A percentile compares a stretch with the other conserved stretches of the same genome.
These are phyloP conservation scores for Azorinus chamasolen DNA, from an alignment of 2,888 invertebrate species.

Conservation along the genomic window DNA sequence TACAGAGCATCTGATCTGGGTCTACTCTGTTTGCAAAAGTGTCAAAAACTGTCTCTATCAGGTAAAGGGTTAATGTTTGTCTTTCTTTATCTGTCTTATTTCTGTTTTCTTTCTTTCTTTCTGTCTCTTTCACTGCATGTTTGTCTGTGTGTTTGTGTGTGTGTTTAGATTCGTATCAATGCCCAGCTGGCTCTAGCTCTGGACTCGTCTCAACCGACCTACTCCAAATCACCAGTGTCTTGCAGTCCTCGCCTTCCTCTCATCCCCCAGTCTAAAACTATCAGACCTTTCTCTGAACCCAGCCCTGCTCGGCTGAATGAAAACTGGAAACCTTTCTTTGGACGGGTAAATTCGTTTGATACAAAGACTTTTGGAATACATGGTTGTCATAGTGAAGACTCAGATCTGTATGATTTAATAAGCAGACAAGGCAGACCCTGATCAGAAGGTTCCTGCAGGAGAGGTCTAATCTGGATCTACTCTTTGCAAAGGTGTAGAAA, in stretches of 20 bases:
- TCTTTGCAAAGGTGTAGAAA: no score
- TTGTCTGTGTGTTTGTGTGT: conserved; percentile 17
- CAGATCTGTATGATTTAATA: no score
- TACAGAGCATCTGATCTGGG: no score
- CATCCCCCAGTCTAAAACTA: conserved; percentile 34
- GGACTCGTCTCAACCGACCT: neutral
- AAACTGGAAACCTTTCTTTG: conserved; percentile 50
- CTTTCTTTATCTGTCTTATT: conserved; percentile 2
- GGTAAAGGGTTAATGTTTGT: conserved; percentile 2
- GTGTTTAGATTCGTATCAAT: conserved; percentile 29
- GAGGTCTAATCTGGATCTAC: no score
- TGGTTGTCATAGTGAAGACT: no score
- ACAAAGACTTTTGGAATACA: no score
- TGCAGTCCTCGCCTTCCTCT: conserved; percentile 29
- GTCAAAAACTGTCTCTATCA: no score
- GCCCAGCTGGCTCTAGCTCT: conserved; percentile 9
- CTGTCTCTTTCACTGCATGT: conserved; percentile 19
- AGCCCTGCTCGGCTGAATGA: conserved; percentile 53
- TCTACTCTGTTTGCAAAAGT: no score
- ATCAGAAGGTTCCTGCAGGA: no score
- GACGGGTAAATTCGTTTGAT: conserved; percentile 52
- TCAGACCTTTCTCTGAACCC: conserved; percentile 49
- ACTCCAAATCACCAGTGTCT: neutral
- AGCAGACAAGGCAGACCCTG: no score
- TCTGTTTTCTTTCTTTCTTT: conserved; percentile 13